These are phyloP conservation scores for Phataginus tricuspis DNA, from an alignment of 2,797 vertebrate species.

Conservation along the genomic window DNA sequence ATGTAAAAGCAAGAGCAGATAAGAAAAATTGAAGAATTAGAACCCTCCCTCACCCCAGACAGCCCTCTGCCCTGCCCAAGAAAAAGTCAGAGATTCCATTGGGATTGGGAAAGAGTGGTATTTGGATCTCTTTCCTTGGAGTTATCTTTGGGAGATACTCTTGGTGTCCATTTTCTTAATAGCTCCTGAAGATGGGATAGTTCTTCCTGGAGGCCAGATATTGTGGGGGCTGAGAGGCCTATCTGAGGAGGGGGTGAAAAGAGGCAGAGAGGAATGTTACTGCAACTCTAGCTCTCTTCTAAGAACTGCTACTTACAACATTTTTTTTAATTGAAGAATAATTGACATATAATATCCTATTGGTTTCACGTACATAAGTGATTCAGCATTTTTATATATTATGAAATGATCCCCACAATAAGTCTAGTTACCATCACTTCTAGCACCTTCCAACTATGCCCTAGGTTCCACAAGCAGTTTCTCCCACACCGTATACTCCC, in stretches of 20 bases:
- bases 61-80: not conserved
- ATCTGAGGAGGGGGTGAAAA: conserved; percentile 52
- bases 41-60: not conserved
- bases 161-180: conserved; percentile 66
- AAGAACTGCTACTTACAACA: not conserved
- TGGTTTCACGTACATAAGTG: not conserved
- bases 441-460: not conserved
- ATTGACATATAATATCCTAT: not conserved
- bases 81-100: conserved; percentile 19
- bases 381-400: not conserved
- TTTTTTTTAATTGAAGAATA: not conserved
- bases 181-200: conserved; percentile 82
- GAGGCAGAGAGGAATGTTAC: not conserved
- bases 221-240: conserved; percentile 70
- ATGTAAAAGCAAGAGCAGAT: not conserved
- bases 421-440: not conserved
- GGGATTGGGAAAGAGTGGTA: not conserved
- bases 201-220: conserved; percentile 78
- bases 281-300: not conserved
- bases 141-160: not conserved
- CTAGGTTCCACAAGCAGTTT: not conserved
- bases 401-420: not conserved
- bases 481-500: not conserved
- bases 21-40: not conserved
- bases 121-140: conserved; percentile 25